phyloP scores from a whole-genome alignment of 2,888 invertebrate genomes.

The Diloba caeruleocephala region DNA sequence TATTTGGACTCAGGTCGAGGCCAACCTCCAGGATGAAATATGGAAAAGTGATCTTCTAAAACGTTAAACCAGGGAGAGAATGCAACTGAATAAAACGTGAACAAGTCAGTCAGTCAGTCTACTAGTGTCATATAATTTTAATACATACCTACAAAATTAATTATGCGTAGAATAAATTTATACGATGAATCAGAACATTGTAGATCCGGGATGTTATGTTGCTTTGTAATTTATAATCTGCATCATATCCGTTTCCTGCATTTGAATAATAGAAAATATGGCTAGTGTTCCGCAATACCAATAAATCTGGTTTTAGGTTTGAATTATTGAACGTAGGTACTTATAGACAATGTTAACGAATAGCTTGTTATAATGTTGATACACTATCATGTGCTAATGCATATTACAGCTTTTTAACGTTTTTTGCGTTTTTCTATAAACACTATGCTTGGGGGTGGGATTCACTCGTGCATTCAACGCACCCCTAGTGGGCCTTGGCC shows the following conservation, averaged over 20 bases:
- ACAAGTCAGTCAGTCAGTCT: background rate
- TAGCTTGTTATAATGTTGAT: conserved; percentile 5
- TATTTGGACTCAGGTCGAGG: too few species aligned
- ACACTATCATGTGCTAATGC: conserved; percentile 14
- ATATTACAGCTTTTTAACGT: background rate
- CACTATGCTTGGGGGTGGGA: too few species aligned
- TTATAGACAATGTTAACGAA: conserved; percentile 47
- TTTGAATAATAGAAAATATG: conserved; percentile 57
- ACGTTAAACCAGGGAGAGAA: too few species aligned
- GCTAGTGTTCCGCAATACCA: conserved; percentile 42
- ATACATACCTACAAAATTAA: conserved; percentile 33
- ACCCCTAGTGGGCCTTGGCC: too few species aligned
- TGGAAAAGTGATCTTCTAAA: too few species aligned
- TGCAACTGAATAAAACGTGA: conserved; percentile 10
- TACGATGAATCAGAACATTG: conserved; percentile 45
- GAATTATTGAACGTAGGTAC: conserved; percentile 49
- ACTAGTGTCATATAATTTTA: conserved; percentile 4
- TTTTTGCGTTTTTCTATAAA: too few species aligned
- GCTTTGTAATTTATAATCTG: conserved; percentile 54
- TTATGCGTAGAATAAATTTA: conserved; percentile 50
- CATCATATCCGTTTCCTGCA: conserved; percentile 52
- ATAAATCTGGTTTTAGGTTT: conserved; percentile 54
- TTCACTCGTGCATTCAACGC: too few species aligned
- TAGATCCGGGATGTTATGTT: conserved; percentile 35
- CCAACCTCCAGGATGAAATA: too few species aligned